Base-by-base conservation (phyloP, 2,113 vertebrate species). In the Jacana jacana region DNA sequence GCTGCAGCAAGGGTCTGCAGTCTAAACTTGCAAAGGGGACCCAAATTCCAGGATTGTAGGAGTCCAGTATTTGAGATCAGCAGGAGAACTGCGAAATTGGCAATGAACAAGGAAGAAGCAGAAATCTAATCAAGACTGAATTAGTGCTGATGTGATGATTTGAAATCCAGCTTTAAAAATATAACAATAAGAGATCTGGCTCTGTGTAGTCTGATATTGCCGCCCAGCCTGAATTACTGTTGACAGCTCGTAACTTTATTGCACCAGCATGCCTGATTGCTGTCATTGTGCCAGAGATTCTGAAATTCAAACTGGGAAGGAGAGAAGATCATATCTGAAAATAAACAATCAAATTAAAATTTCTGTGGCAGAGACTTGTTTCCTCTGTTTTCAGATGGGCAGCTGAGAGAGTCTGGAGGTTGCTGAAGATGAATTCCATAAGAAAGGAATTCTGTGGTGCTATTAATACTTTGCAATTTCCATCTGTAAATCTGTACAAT, bases 241-340 rank as follows among this genome's bases (percentile, higher is more conserved):
- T 95, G 90, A 88, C 61, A 81, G 46, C 78, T 91, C 0, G 0
- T 48, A 79, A 93, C 40, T 78, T 81, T 51, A 70, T 84, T 90
- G 49, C 37, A 87, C 42, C 55, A 73, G 37, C 60, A 81, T 35
- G 46, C 46, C 40, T 85, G 60, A 93, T 80, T 88, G 68, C 78
- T 92, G 87, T 89, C 63, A 28, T 19, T 63, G n/a, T 91, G 81
- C 88, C 88, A 91, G 76, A 83, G 63, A 73, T 88, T 57, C 54
- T 96, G 77, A 82, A 88, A 78, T 78, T 69, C 72, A 57, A 63
- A 79, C 51, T 58, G 31, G 28, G 39, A 80, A 88, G 46, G 52
- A 71, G 57, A 81, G n/a, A 52, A 91, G 76, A 95, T 80, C 3
- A 12, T 79, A 69, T 89, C 75, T 86, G 58, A 95, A 95, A 91